Evolutionary conservation across 2,888 invertebrate genomes (phyloP).

Genomic region (Therioaphis trifolii): DNA sequence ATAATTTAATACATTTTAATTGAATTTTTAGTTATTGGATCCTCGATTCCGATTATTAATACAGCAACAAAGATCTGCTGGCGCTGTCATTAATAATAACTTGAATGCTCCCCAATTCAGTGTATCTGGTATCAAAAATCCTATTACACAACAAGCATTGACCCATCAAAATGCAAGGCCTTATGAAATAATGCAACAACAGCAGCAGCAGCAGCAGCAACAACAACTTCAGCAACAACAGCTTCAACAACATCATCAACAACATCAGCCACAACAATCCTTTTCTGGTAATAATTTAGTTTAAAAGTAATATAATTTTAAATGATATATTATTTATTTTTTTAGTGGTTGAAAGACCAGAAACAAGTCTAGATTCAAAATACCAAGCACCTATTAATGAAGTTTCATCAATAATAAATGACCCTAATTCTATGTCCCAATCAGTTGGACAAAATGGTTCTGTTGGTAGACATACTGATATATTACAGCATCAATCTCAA

Average conservation of each 20-base stretch:
- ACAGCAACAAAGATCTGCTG: slow-evolving; percentile 63
- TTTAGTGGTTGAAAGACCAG: slow-evolving; percentile 40
- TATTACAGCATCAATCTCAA: slow-evolving; percentile 62
- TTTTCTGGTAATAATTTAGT: slow-evolving; percentile 38
- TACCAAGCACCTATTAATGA: slow-evolving; percentile 57
- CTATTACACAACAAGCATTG: slow-evolving; percentile 57
- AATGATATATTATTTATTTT: neutral
- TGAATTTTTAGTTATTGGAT: slow-evolving; percentile 69
- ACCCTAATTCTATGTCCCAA: slow-evolving; percentile 56
- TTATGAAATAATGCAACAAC: slow-evolving; percentile 67
- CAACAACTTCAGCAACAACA: slow-evolving; percentile 68
- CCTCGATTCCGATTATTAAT: slow-evolving; percentile 71
- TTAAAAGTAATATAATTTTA: neutral
- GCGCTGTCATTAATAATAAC: slow-evolving; percentile 34
- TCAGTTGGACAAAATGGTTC: slow-evolving; percentile 43
- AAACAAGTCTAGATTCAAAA: slow-evolving; percentile 45
- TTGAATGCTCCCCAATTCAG: slow-evolving; percentile 46
- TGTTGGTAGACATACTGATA: slow-evolving; percentile 43
- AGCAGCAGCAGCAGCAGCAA: slow-evolving; percentile 65
- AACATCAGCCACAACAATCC: neutral
- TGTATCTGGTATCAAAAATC: slow-evolving; percentile 46
- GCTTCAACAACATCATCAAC: slow-evolving; percentile 46
- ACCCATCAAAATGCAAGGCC: slow-evolving; percentile 55
- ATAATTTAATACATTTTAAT: neutral
- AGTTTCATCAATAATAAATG: slow-evolving; percentile 55